Conservation (phyloP, 64 coral and sea anemone species). For the Trachythela sp. region DNA sequence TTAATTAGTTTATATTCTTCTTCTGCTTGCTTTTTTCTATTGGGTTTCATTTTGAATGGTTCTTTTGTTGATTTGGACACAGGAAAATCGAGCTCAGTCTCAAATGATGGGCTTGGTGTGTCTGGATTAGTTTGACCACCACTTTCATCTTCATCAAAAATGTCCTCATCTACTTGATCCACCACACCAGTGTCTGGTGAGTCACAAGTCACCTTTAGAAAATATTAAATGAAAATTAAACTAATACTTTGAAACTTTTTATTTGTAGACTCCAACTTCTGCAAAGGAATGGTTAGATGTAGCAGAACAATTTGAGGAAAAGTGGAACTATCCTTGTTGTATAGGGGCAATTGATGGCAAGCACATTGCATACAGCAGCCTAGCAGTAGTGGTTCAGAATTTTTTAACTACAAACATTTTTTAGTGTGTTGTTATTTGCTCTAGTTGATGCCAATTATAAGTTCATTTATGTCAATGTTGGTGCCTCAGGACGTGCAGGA, state of each 20-base stretch:
- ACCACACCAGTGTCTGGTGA: background rate
- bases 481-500: conserved; percentile 6
- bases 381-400: conserved; percentile 3
- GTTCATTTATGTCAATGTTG: conserved; percentile 23
- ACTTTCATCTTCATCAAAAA: background rate
- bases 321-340: conserved; percentile 38
- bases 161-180: background rate
- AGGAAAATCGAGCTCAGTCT: background rate
- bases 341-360: conserved; percentile 38
- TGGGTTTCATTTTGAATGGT: background rate
- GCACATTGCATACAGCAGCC: conserved; percentile 26
- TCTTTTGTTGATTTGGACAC: background rate
- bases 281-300: conserved; percentile 23
- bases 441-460: conserved; percentile 30
- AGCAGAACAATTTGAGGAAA: conserved; percentile 6
- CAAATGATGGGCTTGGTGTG: background rate
- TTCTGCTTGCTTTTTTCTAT: background rate
- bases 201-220: background rate
- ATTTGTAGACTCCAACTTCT: conserved; percentile 17
- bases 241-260: background rate
- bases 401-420: conserved; percentile 43
- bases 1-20: background rate
- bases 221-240: background rate
- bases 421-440: conserved; percentile 3
- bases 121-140: background rate